These are phyloP conservation scores for Nasonia giraulti DNA, from an alignment of 1,140 invertebrate genomes.

Conservation along the genomic window DNA sequence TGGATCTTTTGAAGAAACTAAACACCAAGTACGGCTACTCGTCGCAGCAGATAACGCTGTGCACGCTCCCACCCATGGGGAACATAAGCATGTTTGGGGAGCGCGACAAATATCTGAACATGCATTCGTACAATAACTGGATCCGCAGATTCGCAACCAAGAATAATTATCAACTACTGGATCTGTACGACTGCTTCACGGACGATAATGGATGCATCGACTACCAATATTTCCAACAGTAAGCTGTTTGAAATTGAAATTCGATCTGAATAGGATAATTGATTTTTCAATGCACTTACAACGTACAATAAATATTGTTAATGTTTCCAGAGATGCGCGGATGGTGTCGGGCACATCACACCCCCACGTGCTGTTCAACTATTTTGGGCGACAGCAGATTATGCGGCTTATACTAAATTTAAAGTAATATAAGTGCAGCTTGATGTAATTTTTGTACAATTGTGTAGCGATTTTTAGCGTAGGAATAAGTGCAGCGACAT, in stretches of 20 bases:
- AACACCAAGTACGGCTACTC: background rate
- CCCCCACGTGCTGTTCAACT: background rate
- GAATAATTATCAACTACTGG: background rate
- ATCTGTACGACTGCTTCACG: background rate
- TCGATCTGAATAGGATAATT: background rate
- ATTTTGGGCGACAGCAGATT: background rate
- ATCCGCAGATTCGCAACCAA: background rate
- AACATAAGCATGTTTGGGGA: background rate
- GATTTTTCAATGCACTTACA: no score
- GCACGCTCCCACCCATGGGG: background rate
- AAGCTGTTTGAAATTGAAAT: background rate
- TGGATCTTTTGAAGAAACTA: background rate
- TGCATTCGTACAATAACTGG: background rate
- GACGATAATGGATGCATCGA: background rate
- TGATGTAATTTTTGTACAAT: background rate
- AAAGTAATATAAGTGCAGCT: background rate
- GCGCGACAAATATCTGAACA: background rate
- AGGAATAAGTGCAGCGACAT: background rate
- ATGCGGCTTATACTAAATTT: background rate
- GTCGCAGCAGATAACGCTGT: background rate
- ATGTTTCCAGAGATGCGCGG: background rate
- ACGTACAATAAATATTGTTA: background rate
- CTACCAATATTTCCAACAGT: background rate
- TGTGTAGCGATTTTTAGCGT: background rate
- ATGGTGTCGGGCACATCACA: constrained; percentile 1